Base-by-base conservation (phyloP, 2,888 invertebrate species). In the Macrophya alboannulata region DNA sequence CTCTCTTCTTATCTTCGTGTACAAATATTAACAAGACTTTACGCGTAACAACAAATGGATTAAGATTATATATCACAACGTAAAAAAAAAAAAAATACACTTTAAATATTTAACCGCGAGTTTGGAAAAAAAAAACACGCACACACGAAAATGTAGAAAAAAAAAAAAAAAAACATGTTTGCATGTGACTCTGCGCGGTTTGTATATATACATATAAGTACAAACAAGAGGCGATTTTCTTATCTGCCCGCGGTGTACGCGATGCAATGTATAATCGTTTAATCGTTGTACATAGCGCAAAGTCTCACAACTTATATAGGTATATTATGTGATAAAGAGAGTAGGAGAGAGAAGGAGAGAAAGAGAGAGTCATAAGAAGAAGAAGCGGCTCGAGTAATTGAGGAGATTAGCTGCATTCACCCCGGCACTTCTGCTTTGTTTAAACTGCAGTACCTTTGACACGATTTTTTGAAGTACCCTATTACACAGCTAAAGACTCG, bases 361-460 rank as follows among this genome's bases (percentile, higher is more conserved):
- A n/a, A n/a, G 55, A n/a, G 8, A n/a, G 8, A 6, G 8, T 25
- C 37, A 37, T 68, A 68, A 68, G 31, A 68, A 68, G 31, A 68
- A 68, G 68, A 68, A 68, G 68, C 68, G 68, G 6, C 68, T 68
- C 68, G 68, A 68, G 68, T 68, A 68, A 68, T 68, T 68, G 68
- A 68, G 68, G 37, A 68, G 68, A 68, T 68, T 68, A 68, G 15
- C 55, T 55, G 55, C 55, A 55, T 55, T 55, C 55, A 68, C 12
- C 31, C 37, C 68, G 37, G 68, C 6, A 37, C 68, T 68, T 37
- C 55, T 55, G 55, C 55, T 12, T 37, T 37, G 68, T 37, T 31
- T 68, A 17, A 68, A 37, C 6, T 37, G 37, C 68, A 68, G 37
- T 21, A 37, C 31, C 62, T 62, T 62, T 62, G 25, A 62, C 62